Evolutionary conservation across 2,797 vertebrate species (phyloP), one percentile per base, ranked within the genome.

Genomic region (Trachops cirrhosus): DNA sequence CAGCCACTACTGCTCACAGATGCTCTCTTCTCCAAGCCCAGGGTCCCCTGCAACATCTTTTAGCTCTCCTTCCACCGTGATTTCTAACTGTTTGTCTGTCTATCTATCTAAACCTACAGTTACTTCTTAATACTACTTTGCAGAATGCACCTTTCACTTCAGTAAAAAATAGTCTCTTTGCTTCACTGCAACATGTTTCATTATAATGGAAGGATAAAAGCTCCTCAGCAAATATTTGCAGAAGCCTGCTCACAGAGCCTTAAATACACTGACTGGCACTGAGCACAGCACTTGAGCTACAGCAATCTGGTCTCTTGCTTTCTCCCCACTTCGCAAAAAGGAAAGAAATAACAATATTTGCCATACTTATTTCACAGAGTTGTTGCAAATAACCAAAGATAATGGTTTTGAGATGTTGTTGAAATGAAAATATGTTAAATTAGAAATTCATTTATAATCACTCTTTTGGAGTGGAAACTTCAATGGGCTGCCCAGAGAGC

Each of bases 171-270:
- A 92, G 57, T 79, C 57, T 26, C 44, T 68, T 83, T 62, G 67
- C 57, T 92, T 78, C 79, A 37, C 29, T 37, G 90, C 52, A 88
- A 32, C 46, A n/a, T 77, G 68, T 90, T 92, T 90, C 84, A 75
- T 93, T 90, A 64, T 71, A 70, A 97, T 44, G 82, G 64, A 24
- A 3, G 93, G 74, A 90, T 94, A 92, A 87, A 96, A 64, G 26
- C 78, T 83, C 73, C 68, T 92, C 3, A 3, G n/a, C 90, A 89
- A 86, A 75, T 84, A 92, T 80, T 91, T 59, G 86, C 90, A 46
- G 57, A 89, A 74, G 82, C 8, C 41, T 87, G 34, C 67, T 83
- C 24, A 2, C 34, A 80, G 54, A 96, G 62, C 68, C 62, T 92
- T 93, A 78, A 90, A 57, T 24, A 82, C 37, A 88, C 54, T 90